Evolutionary conservation across 2,888 invertebrate genomes (phyloP), one percentile per base, ranked within the genome.

Genomic region (Leptura quadrifasciata): DNA sequence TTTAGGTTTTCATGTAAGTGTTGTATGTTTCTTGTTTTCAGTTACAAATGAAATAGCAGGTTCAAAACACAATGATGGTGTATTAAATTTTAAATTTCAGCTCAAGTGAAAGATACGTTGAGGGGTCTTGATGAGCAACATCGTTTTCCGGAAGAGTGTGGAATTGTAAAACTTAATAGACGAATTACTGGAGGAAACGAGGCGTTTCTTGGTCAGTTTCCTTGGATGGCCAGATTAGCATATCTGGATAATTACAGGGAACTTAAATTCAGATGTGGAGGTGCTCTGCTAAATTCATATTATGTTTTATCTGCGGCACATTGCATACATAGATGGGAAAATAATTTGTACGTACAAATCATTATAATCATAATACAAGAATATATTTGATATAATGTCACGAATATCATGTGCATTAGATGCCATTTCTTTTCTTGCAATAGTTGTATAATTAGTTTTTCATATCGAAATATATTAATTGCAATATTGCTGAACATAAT

Each of bases 171-270:
- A 47, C 5, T 47, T 47, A 47, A 1, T n/a, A 1, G n/a, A 47
- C 85, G 93, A 61, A 93, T 94, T 83, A 92, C 93, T 39, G 93
- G 93, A 0, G 94, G 94, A 0, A 83, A 87, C 35, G 90, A 91
- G 68, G 93, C 94, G 0, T 87, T 89, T 0, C 86, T 93, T 1
- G 93, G 93, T 0, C 91, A 93, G 81, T 93, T 91, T 84, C 93
- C 93, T 0, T 94, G 93, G 93, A 90, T 94, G 35, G 91, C 89
- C 0, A 89, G 92, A 21, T 88, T 94, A 5, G 93, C 92, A 71
- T 93, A 92, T 81, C 81, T 54, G 76, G 15, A 17, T 9, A 18
- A 10, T 0, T 5, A 27, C 20, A 47, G 39, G 10, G 1, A 2
- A 21, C 21, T 15, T 15, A 57, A 4, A 0, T 63, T 63, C 12